Percentiles rank a stretch among this genome's conserved stretches.
Evolutionary conservation across 2,888 invertebrate genomes (phyloP).

Genomic region (Drosophila seclusa): DNA sequence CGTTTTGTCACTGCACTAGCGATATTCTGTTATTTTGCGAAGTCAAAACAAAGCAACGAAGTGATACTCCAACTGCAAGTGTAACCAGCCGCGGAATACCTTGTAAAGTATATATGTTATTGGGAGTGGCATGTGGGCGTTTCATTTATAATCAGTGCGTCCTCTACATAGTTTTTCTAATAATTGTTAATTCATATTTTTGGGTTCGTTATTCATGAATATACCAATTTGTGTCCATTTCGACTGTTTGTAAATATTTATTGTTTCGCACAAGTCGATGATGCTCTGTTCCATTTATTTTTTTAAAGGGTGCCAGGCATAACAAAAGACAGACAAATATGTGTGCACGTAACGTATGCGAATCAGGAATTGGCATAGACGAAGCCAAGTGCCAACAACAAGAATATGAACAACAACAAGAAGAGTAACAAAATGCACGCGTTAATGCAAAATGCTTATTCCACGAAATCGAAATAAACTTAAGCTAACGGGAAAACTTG

Average conservation of each 20-base stretch:
- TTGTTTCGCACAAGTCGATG: background rate
- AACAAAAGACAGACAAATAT: background rate
- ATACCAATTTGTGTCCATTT: background rate
- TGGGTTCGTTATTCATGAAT: background rate
- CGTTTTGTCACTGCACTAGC: background rate
- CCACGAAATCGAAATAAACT: constrained; percentile 24
- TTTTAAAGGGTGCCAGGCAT: background rate
- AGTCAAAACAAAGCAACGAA: constrained; percentile 56
- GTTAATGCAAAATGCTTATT: constrained; percentile 37
- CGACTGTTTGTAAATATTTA: background rate
- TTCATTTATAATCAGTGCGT: background rate
- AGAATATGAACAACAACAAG: constrained; percentile 1
- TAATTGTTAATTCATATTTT: background rate
- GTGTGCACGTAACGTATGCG: constrained; percentile 3
- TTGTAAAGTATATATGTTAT: background rate
- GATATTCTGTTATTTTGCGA: constrained; percentile 20
- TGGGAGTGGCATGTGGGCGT: background rate
- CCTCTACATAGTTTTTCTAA: background rate
- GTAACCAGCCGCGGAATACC: background rate
- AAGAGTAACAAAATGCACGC: constrained; percentile 31
- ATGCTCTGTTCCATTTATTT: background rate
- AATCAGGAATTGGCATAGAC: constrained; percentile 5
- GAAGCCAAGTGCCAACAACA: constrained; percentile 11
- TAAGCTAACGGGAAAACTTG: background rate
- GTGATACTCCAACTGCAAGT: background rate